Evolutionary conservation across 2,797 vertebrate genomes (phyloP).

Genomic region (Ispidina lecontei): DNA sequence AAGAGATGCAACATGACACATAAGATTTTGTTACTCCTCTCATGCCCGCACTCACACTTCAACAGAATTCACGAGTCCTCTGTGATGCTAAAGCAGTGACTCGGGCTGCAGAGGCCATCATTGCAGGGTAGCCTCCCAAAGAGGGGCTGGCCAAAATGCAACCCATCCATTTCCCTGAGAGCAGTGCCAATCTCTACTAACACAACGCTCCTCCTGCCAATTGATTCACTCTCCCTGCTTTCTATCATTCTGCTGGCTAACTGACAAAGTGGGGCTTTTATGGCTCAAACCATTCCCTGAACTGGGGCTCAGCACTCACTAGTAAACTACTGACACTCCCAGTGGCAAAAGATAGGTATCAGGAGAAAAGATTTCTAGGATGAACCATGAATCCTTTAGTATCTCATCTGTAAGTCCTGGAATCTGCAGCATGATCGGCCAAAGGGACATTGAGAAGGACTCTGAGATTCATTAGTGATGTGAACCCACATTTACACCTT

Average conservation of each 20-base stretch:
- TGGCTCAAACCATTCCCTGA: neutral
- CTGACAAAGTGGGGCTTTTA: neutral
- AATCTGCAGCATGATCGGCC: neutral
- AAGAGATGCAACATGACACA: neutral
- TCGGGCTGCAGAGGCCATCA: neutral
- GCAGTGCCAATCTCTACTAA: neutral
- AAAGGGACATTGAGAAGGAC: neutral
- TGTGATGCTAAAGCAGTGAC: neutral
- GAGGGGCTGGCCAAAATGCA: neutral
- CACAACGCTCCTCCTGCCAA: neutral
- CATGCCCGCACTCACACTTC: too few relatives aligned
- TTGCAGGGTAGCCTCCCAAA: neutral
- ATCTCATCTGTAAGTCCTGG: neutral
- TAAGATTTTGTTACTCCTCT: neutral
- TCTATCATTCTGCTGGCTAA: neutral
- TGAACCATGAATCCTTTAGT: neutral
- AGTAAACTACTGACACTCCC: neutral
- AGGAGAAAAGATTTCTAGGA: neutral
- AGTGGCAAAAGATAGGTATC: neutral
- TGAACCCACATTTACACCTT: fast-evolving
- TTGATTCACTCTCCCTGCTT: neutral
- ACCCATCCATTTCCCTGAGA: neutral
- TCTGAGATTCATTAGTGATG: neutral
- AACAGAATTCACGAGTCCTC: neutral
- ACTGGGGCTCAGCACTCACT: neutral